A percentile compares a stretch with the other conserved stretches of the same genome.
These are phyloP conservation scores for Sthenelais limicola DNA, from an alignment of 2,888 invertebrate species.

Conservation along the genomic window DNA sequence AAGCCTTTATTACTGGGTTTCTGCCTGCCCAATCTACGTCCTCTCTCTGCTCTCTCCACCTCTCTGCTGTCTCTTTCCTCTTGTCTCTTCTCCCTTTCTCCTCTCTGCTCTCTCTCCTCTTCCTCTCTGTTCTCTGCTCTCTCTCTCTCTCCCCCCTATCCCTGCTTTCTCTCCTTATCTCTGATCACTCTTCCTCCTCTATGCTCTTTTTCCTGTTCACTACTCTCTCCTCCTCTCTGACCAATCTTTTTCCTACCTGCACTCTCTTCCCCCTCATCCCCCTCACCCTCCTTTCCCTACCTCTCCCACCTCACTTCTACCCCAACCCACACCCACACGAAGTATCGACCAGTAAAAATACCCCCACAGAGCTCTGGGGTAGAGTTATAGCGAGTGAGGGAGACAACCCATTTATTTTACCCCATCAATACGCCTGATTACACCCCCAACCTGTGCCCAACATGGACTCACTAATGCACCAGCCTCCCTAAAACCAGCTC, in stretches of 20 bases:
- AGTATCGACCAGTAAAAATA: neutral
- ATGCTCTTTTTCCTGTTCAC: neutral
- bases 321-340: neutral
- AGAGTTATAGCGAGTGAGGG: conserved; percentile 15
- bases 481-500: no score
- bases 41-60: no score
- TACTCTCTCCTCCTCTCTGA: neutral
- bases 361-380: no score
- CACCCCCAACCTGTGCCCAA: conserved; percentile 2
- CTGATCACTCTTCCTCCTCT: neutral
- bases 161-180: no score
- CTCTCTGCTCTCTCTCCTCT: conserved; percentile 4
- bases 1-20: no score
- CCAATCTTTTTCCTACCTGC: neutral
- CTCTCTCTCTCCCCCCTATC: neutral
- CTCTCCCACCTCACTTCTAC: neutral
- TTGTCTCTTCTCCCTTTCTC: no score
- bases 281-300: neutral
- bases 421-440: conserved; percentile 30
- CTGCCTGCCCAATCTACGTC: no score
- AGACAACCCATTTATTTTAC: conserved; percentile 30
- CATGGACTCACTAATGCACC: conserved; percentile 20
- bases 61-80: conserved; percentile 1
- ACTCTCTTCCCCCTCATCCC: neutral
- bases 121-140: neutral